A percentile compares a stretch with the other conserved stretches of the same genome.
phyloP scores from a whole-genome alignment of 30 jellyfish, hydroid and myxozoan genomes.

The Rhopilema esculentum region DNA sequence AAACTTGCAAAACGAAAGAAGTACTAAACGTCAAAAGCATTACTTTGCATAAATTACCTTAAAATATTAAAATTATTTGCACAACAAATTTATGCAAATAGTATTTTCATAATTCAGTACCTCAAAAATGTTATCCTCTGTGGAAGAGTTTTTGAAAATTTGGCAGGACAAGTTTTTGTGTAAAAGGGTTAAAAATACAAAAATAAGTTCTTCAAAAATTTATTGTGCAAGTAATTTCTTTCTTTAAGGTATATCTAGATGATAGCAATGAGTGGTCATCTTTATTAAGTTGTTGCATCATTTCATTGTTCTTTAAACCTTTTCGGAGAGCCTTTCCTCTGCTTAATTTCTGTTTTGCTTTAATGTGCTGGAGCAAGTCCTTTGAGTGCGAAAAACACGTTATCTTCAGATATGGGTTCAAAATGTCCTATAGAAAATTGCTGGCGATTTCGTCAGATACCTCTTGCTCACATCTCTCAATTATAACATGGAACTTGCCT shows the following conservation, averaged over 20 bases:
- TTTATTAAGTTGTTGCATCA: constrained; percentile 3
- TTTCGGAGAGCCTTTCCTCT: constrained; percentile 57
- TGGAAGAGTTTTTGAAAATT: neutral
- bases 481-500: constrained; percentile 56
- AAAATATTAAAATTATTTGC: neutral
- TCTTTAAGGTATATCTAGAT: neutral
- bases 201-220: neutral
- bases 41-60: constrained; percentile 13
- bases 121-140: neutral
- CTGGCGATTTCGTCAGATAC: constrained; percentile 37
- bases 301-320: constrained; percentile 38
- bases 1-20: constrained; percentile 55
- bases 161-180: neutral
- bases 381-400: constrained; percentile 43
- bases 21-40: constrained; percentile 14
- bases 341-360: constrained; percentile 31
- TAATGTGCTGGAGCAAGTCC: constrained; percentile 60
- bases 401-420: constrained; percentile 39
- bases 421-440: constrained; percentile 52
- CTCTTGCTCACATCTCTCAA: constrained; percentile 55
- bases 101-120: neutral
- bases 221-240: neutral
- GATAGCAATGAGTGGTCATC: neutral
- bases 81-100: constrained; percentile 11
- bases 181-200: neutral